These are phyloP conservation scores for Arge pagana DNA, from an alignment of 2,888 invertebrate genomes.

Conservation along the genomic window DNA sequence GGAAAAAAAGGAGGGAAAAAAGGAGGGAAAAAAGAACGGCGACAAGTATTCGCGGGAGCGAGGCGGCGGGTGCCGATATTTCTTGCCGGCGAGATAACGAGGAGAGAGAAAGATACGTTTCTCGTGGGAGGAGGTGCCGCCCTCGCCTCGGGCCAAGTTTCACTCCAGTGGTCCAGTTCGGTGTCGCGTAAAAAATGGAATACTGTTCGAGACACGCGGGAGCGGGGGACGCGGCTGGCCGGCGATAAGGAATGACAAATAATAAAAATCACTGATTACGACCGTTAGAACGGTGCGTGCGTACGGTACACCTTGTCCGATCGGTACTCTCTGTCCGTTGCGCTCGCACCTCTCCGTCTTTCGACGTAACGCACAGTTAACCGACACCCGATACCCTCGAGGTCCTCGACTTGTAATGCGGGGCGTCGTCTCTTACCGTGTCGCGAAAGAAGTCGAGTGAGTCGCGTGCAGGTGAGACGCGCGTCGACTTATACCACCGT, in stretches of 20 bases:
- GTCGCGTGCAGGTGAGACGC: too few relatives aligned
- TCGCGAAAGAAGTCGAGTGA: too few relatives aligned
- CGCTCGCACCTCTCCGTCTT: constrained; percentile 40
- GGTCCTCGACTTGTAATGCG: constrained; percentile 2
- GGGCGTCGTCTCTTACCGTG: too few relatives aligned
- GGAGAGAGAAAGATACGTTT: constrained; percentile 11
- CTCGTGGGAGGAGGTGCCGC: constrained; percentile 38
- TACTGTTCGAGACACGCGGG: constrained; percentile 19
- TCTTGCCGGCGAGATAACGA: too few relatives aligned
- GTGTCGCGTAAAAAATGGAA: constrained; percentile 24
- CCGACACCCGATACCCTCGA: constrained; percentile 30
- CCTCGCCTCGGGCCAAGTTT: constrained; percentile 51
- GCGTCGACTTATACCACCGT: too few relatives aligned
- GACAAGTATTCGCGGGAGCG: constrained; percentile 17
- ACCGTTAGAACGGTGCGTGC: constrained; percentile 30
- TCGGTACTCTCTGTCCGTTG: too few relatives aligned
- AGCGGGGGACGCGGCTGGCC: constrained; percentile 20
- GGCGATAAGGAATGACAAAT: constrained; percentile 26
- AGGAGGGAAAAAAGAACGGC: constrained; percentile 12
- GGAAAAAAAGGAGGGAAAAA: constrained; percentile 4
- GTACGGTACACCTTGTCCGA: too few relatives aligned
- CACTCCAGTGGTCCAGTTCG: constrained; percentile 50
- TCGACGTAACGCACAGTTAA: constrained; percentile 36
- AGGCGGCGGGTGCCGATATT: too few relatives aligned
- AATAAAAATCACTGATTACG: constrained; percentile 34